A percentile compares a stretch with the other conserved stretches of the same genome.
phyloP scores from a whole-genome alignment of 2,797 vertebrate genomes.

The Halcyon badia region DNA sequence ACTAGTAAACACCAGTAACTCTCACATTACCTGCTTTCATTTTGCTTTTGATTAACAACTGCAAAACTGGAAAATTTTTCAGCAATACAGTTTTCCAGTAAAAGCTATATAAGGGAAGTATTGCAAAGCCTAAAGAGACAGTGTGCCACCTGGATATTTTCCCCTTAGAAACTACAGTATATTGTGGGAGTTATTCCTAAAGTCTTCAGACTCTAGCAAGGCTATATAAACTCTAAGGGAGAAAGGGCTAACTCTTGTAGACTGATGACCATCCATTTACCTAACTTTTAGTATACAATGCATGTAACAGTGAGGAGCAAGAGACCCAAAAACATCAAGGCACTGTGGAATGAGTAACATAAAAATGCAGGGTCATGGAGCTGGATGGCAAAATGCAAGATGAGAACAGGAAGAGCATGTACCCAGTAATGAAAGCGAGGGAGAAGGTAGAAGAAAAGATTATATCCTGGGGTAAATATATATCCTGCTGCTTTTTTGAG shows the following conservation, averaged over 20 bases:
- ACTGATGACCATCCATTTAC: background rate
- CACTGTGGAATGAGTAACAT: fast-evolving
- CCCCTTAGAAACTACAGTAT: background rate
- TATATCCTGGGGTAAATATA: background rate
- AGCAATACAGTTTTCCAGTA: background rate
- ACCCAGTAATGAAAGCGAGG: background rate
- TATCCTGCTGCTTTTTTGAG: background rate
- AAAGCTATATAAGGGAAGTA: background rate
- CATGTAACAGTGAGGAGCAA: background rate
- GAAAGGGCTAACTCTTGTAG: background rate
- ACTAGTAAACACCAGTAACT: background rate
- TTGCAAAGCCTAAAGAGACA: background rate
- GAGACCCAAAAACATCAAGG: background rate
- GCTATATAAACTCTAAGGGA: background rate
- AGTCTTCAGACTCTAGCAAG: background rate
- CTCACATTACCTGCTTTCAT: background rate
- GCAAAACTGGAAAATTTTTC: background rate
- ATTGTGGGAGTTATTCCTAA: background rate
- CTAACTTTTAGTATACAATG: background rate
- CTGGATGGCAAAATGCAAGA: background rate
- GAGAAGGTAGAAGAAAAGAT: background rate
- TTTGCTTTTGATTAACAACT: background rate
- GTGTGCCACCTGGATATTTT: background rate
- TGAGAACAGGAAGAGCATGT: fast-evolving
- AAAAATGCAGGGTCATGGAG: background rate